These are phyloP conservation scores for Lamellibrachia luymesi DNA, from an alignment of 1,140 invertebrate genomes.

Conservation along the genomic window DNA sequence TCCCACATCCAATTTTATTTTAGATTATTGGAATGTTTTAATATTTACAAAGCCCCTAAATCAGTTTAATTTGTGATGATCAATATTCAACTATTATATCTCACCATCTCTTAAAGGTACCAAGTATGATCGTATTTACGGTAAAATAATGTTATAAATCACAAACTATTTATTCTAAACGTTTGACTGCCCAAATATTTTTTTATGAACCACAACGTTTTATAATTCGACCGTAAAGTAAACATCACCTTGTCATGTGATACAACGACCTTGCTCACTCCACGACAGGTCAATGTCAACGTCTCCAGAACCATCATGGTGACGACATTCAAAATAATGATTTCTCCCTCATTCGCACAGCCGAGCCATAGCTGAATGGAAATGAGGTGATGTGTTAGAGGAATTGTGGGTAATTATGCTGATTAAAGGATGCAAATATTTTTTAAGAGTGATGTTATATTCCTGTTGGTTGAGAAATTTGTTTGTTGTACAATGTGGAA, in stretches of 20 bases:
- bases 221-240: background rate
- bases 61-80: no score
- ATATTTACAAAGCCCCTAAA: no score
- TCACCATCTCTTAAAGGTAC: no score
- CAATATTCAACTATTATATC: no score
- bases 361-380: background rate
- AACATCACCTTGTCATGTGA: conserved; percentile 5
- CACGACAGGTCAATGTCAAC: background rate
- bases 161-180: no score
- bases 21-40: no score
- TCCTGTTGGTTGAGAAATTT: background rate
- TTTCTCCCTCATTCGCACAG: background rate
- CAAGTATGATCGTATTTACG: no score
- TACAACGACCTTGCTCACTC: conserved; percentile 12
- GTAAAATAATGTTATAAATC: no score
- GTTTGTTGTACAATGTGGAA: background rate
- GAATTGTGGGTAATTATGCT: background rate
- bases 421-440: background rate
- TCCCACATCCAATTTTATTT: no score
- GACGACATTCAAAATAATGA: background rate
- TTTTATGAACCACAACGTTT: no score
- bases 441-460: background rate
- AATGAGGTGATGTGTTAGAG: background rate
- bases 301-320: background rate
- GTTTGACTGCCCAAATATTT: no score